A percentile compares a stretch with the other conserved stretches of the same genome.
Evolutionary conservation across 2,888 invertebrate species (phyloP).

Genomic region (Coleophora flavipennella): DNA sequence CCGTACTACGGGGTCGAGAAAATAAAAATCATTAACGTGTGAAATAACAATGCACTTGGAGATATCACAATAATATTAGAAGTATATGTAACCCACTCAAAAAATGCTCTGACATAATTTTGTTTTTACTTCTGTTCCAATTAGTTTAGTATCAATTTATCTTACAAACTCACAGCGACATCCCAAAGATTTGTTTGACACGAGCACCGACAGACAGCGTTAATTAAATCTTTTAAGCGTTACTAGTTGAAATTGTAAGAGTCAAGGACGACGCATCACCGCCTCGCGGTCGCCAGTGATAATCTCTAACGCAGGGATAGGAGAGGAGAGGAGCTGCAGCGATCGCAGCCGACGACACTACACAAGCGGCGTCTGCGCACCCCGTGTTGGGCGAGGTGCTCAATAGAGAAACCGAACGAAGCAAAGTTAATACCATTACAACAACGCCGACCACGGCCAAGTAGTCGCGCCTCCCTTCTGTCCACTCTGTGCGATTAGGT

Average conservation of each 20-base stretch:
- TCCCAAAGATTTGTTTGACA: no score
- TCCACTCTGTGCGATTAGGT: slow-evolving; percentile 68
- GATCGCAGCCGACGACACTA: slow-evolving; percentile 62
- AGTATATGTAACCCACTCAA: not conserved
- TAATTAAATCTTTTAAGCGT: slow-evolving; percentile 16
- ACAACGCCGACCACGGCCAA: slow-evolving; percentile 65
- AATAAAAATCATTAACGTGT: no score
- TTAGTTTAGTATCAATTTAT: no score
- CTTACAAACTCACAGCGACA: no score
- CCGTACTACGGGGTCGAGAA: no score
- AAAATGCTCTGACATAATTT: slow-evolving; percentile 23
- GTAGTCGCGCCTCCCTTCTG: slow-evolving; percentile 70
- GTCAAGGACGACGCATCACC: slow-evolving; percentile 23
- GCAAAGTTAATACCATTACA: slow-evolving; percentile 74
- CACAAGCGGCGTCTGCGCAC: slow-evolving; percentile 84
- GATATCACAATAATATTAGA: no score
- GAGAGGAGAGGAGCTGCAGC: slow-evolving; percentile 56
- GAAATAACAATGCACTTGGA: no score
- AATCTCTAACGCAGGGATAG: slow-evolving; percentile 72
- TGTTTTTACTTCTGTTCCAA: no score
- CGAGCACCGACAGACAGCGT: slow-evolving; percentile 5
- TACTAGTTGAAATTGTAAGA: not conserved
- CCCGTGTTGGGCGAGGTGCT: slow-evolving; percentile 86
- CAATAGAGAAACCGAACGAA: slow-evolving; percentile 77
- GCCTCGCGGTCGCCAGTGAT: slow-evolving; percentile 53